phyloP scores from a whole-genome alignment of 2,113 vertebrate genomes.

The Cromileptes altivelis region DNA sequence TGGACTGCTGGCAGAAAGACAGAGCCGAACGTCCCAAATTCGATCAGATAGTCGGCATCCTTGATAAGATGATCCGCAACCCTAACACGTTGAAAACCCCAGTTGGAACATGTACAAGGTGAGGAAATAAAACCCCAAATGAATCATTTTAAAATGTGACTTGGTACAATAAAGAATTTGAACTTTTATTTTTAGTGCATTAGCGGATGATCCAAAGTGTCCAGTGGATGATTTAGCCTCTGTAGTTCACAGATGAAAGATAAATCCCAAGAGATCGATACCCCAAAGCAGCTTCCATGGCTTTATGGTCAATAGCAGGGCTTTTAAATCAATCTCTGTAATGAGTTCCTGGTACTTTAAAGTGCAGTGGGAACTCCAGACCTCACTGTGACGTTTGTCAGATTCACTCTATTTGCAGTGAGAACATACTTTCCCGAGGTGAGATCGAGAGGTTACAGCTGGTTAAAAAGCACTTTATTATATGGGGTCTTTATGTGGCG shows the following conservation, averaged over 20 bases:
- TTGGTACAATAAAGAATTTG: slow-evolving; percentile 29
- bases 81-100: slow-evolving; percentile 98
- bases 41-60: slow-evolving; percentile 97
- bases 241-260: slow-evolving; percentile 78
- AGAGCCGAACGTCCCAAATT: slow-evolving; percentile 98
- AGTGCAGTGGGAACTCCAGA: slow-evolving; percentile 76
- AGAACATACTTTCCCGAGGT: slow-evolving; percentile 58
- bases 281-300: slow-evolving; percentile 74
- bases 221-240: slow-evolving; percentile 72
- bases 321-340: slow-evolving; percentile 85
- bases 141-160: slow-evolving; percentile 8
- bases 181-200: slow-evolving; percentile 56
- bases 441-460: slow-evolving; percentile 63
- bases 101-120: slow-evolving; percentile 96
- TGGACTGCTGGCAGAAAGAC: slow-evolving; percentile 99
- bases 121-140: slow-evolving; percentile 60
- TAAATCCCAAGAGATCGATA: slow-evolving; percentile 80
- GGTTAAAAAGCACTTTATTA: slow-evolving; percentile 55
- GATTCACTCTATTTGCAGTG: slow-evolving; percentile 78
- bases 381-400: slow-evolving; percentile 78
- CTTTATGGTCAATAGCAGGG: slow-evolving; percentile 80
- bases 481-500: neutral
- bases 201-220: slow-evolving; percentile 68
- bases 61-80: slow-evolving; percentile 99
- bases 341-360: slow-evolving; percentile 82